phyloP scores from a whole-genome alignment of 2,113 vertebrate genomes.

The Aphyosemion australe region DNA sequence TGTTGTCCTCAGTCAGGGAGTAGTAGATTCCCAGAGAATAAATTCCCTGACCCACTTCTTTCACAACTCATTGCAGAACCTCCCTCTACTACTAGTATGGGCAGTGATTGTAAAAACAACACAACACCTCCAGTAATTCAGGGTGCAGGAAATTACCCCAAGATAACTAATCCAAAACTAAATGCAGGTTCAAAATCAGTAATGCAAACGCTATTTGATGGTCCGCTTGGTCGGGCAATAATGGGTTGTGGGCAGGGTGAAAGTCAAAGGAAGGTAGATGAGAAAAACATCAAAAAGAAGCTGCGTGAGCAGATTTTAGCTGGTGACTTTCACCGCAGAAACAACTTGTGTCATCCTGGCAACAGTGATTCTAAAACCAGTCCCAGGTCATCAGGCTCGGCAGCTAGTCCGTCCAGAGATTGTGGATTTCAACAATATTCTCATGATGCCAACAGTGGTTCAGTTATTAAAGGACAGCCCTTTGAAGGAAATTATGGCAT shows the following conservation, averaged over 20 bases:
- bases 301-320: slow-evolving; percentile 87
- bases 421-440: slow-evolving; percentile 23
- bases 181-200: slow-evolving; percentile 39
- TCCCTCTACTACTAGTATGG: slow-evolving; percentile 54
- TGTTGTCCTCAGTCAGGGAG: slow-evolving; percentile 77
- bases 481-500: slow-evolving; percentile 31
- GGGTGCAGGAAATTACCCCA: slow-evolving; percentile 46
- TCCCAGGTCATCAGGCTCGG: slow-evolving; percentile 20
- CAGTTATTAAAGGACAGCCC: not conserved
- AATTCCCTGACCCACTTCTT: slow-evolving; percentile 73
- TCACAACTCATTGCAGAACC: slow-evolving; percentile 80
- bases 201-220: slow-evolving; percentile 27
- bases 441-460: slow-evolving; percentile 32
- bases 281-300: slow-evolving; percentile 80
- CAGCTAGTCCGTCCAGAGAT: slow-evolving; percentile 25
- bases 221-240: slow-evolving; percentile 23
- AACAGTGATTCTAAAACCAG: slow-evolving; percentile 53
- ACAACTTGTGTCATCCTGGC: slow-evolving; percentile 49
- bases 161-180: slow-evolving; percentile 33
- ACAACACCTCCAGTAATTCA: slow-evolving; percentile 19
- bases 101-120: slow-evolving; percentile 37
- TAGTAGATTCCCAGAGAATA: slow-evolving; percentile 68
- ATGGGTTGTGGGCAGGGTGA: slow-evolving; percentile 14
- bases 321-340: slow-evolving; percentile 78
- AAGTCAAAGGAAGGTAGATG: slow-evolving; percentile 50